Evolutionary conservation across 2,888 invertebrate species (phyloP), one percentile per base, ranked within the genome.

Genomic region (Cephonodes hylas): DNA sequence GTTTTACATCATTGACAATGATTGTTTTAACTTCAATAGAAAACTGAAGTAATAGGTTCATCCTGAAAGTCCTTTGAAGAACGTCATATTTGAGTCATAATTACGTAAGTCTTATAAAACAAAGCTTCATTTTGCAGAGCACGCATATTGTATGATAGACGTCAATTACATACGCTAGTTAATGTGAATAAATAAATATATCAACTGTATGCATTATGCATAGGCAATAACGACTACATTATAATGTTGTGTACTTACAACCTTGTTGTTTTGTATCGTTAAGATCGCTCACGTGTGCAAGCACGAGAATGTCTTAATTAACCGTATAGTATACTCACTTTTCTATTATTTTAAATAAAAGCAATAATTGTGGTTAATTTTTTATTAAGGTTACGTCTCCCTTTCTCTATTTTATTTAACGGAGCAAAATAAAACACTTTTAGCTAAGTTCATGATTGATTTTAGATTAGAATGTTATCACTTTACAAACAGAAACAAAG

Each of bases 161-260:
- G 60, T 53, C 60, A 60, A 25, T 60, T 42, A 48, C 46, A 60
- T 60, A 38, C 60, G 53, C 53, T 8, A 31, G 31, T 15, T 53
- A 48, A 48, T 60, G 42, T 22, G 25, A 53, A 60, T 53, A 48
- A 48, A 60, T 60, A 48, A 15, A 60, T 60, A 23, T 13, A 59
- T 8, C 27, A 27, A 23, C 27, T 10, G 23, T 48, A 23, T 27
- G 38, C 42, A 46, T 38, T 48, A 23, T 27, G 38, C 27, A 34
- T 38, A 48, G 5, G 45, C 25, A 27, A 27, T 60, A 53, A 42
- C 38, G 23, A 42, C 27, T 42, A 27, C 13, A 25, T 53, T 48
- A 53, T 60, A n/a, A 25, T 60, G 27, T 46, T 31, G 42, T 27
- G 60, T 48, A 34, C 34, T 38, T 38, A 58, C 42, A 38, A 60